Base-by-base conservation (phyloP, 1,140 invertebrate genomes). In the Drosophila sp. region DNA sequence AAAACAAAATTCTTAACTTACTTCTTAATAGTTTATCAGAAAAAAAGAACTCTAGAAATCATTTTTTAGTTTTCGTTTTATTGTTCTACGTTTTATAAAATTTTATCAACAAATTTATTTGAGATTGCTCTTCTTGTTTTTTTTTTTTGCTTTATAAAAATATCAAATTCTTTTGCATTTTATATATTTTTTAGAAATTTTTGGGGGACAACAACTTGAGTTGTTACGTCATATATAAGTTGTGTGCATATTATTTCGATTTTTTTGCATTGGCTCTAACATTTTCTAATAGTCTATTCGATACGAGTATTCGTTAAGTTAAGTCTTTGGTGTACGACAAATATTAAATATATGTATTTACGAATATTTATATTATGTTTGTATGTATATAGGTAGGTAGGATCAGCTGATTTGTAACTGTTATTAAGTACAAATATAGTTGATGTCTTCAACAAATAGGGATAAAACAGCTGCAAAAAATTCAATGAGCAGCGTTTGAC, bases 201-300 rank as follows among this genome's bases (percentile, higher is more conserved):
- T n/a, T 60, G n/a, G 65, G 65, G 76, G 72, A 76, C 78, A 82
- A 86, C 33, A 79, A 76, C 65, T 76, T 76, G 17, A 0, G 17
- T 17, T 17, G 17, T n/a, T n/a, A n/a, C n/a, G n/a, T 17, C 17
- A 38, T 38, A 35, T 35, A 8, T 47, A 50, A 27, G 23, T 50
- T 50, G 27, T 50, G 44, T 50, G 44, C 57, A 23, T 63, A 54
- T 61, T 54, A 27, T 55, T 73, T 67, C 40, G 25, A 30, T 4
- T 56, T 61, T 67, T 61, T 67, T 61, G 29, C 30, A 44, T 66
- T 70, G 69, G 55, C 29, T 72, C 64, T 68, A 86, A 74, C 80
- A 83, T 76, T 89, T 66, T 60, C 83, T 87, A 87, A 77, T 60
- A 87, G 83, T 89, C 83, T 87, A 87, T 87, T 60, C 76, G 30